Conservation (phyloP, 53 echinoderm and acorn worm genomes). For the Echinometra lucunter region DNA sequence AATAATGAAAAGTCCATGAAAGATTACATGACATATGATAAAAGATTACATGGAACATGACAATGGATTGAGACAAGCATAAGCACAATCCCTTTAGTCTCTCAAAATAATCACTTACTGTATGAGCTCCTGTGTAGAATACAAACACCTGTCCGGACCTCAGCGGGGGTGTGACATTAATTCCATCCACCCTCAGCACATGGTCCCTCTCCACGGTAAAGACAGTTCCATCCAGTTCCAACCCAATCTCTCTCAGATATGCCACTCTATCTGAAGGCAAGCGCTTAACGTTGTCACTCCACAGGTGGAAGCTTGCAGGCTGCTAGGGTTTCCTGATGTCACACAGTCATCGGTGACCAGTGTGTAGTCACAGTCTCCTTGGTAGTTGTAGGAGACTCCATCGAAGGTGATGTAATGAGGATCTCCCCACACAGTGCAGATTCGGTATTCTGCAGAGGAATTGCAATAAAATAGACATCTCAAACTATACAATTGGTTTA, state of each 20-base stretch:
- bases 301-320: constrained; percentile 75
- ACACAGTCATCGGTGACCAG: constrained; percentile 77
- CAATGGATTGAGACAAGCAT: no score
- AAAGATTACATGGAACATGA: no score
- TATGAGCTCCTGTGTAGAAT: constrained; percentile 67
- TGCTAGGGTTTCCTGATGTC: background rate
- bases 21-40: no score
- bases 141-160: constrained; percentile 57
- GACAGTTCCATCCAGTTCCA: constrained; percentile 62
- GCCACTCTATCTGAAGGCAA: constrained; percentile 81
- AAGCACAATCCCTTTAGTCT: no score
- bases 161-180: constrained; percentile 70
- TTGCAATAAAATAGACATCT: background rate
- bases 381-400: constrained; percentile 80
- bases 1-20: no score
- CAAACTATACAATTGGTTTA: no score
- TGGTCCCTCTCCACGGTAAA: constrained; percentile 71
- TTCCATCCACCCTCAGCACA: constrained; percentile 77
- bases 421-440: constrained; percentile 93
- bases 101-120: no score
- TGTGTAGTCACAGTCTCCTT: constrained; percentile 94
- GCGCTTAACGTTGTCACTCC: constrained; percentile 81
- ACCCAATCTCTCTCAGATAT: constrained; percentile 71
- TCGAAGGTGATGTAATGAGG: constrained; percentile 98
- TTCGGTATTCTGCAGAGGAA: constrained; percentile 50